phyloP scores from a whole-genome alignment of 2,113 vertebrate species.

The Myrmecobius fasciatus region DNA sequence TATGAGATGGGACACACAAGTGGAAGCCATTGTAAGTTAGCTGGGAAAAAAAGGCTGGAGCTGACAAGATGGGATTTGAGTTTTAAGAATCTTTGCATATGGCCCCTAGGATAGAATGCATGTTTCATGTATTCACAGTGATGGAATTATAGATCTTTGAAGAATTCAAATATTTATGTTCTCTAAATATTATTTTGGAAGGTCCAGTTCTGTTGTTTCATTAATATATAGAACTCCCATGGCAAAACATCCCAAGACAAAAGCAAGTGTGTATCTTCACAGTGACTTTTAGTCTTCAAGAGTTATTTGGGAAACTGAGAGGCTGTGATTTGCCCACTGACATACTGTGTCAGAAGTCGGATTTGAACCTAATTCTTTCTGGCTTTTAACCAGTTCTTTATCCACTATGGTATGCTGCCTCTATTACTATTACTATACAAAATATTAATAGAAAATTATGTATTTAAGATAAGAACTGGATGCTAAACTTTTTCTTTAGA shows the following conservation, averaged over 20 bases:
- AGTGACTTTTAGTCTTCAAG: not conserved
- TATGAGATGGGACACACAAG: not conserved
- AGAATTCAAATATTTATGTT: not conserved
- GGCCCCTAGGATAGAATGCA: not conserved
- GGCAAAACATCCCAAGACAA: not conserved
- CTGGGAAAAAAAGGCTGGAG: not conserved
- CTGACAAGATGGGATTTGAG: not conserved
- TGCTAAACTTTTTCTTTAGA: not conserved
- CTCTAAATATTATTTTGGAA: not conserved
- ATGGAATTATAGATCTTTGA: not conserved
- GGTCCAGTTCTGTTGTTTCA: not conserved
- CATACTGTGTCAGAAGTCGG: not conserved
- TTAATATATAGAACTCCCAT: not conserved
- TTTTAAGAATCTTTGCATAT: not conserved
- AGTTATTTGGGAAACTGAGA: not conserved
- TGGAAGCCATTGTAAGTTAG: not conserved
- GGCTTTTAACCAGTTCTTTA: not conserved
- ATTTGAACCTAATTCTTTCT: not conserved
- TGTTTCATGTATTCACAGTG: not conserved
- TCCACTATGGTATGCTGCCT: not conserved
- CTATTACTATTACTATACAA: not conserved
- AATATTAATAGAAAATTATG: not conserved
- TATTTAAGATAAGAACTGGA: not conserved
- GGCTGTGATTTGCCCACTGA: not conserved
- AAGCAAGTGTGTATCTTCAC: not conserved